phyloP scores from a whole-genome alignment of 2,797 vertebrate species.

The Trachops cirrhosus region DNA sequence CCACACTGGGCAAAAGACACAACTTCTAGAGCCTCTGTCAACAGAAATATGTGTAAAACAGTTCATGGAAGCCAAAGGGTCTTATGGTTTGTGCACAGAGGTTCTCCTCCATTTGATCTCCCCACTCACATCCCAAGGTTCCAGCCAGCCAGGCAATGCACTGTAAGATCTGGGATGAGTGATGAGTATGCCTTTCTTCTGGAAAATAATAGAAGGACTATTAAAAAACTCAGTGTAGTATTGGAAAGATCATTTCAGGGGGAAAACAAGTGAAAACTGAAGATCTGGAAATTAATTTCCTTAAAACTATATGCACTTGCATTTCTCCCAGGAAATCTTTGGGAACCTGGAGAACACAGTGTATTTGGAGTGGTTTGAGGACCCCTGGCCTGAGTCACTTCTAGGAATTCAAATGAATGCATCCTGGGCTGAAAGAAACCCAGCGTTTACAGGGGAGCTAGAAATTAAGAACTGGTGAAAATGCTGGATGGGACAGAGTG shows the following conservation, averaged over 20 bases:
- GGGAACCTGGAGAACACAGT: background rate
- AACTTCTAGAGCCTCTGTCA: conserved; percentile 9
- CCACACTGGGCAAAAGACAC: background rate
- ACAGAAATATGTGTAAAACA: background rate
- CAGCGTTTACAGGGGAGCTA: background rate
- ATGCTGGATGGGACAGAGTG: background rate
- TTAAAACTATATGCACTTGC: background rate
- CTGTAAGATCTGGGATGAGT: background rate
- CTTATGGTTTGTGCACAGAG: background rate
- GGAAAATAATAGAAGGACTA: background rate
- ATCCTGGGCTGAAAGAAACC: background rate
- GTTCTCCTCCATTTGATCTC: background rate
- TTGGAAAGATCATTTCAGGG: background rate
- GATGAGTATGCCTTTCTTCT: background rate
- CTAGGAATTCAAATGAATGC: background rate
- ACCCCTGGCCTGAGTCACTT: background rate
- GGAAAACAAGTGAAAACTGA: conserved; percentile 5
- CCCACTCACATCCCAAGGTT: background rate
- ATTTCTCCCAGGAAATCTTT: conserved; percentile 25
- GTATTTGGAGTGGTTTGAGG: background rate
- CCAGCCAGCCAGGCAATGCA: background rate
- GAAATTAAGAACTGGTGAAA: background rate
- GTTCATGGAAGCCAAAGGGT: background rate
- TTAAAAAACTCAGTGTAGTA: background rate
- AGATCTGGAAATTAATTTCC: background rate